Base-by-base conservation (phyloP, 2,888 invertebrate species). In the Tipula confusa region DNA sequence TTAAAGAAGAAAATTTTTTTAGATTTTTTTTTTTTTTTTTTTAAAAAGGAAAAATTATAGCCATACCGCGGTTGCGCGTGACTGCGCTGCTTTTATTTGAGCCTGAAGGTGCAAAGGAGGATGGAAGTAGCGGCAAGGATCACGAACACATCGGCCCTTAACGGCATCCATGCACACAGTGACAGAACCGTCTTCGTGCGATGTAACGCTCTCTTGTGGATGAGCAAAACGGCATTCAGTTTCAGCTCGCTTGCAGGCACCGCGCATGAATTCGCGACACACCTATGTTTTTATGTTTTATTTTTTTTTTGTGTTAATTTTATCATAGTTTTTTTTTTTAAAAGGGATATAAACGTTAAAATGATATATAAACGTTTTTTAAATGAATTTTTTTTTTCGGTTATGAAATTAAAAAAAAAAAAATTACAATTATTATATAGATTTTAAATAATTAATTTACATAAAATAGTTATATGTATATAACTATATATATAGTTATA, bases 111-210 rank as follows among this genome's bases (percentile, higher is more conserved):
- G 98, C 94, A 97, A 95, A 94, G 98, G 98, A 93, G 98, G 98
- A 95, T 98, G 98, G 95, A 97, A 98, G 96, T 98, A 98, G 95
- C 97, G 97, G 96, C 98, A 98, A 94, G 97, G 96, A 93, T 97
- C 97, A 94, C 98, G 97, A 94, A 96, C 95, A 95, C 98, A 98
- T 94, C 97, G 95, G 93, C 97, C 96, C 94, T 96, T 96, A 93
- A 98, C 96, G 94, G 96, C 97, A 95, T 98, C 98, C 97, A 98
- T 98, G 97, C 98, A 98, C 94, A 98, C 97, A 93, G 97, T 97
- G 94, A 98, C 97, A 92, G 96, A 95, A 95, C 97, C 97, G 94
- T 98, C 98, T 92, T 96, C 95, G 93, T 97, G 97, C 93, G 97
- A 95, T 92, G 95, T 95, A 92, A 97, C 97, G 92, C 96, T 95